Conservation (phyloP, 2,888 invertebrate species). For the Idaea dimidiata region DNA sequence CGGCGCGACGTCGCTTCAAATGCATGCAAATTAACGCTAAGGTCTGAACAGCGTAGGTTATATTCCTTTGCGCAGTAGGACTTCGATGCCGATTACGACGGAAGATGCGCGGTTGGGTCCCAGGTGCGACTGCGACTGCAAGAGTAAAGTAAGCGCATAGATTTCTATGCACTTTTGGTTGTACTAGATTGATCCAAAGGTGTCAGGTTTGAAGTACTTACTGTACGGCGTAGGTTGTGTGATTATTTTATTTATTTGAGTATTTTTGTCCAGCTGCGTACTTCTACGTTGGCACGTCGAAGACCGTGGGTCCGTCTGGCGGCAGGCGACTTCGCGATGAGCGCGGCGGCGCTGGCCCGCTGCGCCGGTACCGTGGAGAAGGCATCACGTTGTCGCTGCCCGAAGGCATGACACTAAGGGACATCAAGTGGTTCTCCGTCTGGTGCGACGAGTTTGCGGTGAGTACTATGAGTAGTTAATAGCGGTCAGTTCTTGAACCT, state of each 20-base stretch:
- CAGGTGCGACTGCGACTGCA: too few relatives aligned
- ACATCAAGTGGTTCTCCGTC: constrained; percentile 93
- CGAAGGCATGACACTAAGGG: constrained; percentile 90
- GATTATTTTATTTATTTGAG: neutral
- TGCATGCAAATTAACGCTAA: too few relatives aligned
- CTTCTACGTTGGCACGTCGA: constrained; percentile 91
- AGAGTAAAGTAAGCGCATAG: too few relatives aligned
- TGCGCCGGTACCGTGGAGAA: constrained; percentile 90
- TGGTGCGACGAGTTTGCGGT: constrained; percentile 96
- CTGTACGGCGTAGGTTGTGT: too few relatives aligned
- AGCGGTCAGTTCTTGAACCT: neutral
- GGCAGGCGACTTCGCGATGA: constrained; percentile 89
- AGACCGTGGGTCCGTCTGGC: constrained; percentile 82
- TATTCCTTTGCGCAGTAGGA: too few relatives aligned
- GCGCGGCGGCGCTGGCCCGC: constrained; percentile 88
- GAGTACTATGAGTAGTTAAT: constrained; percentile 64
- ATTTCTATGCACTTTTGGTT: too few relatives aligned
- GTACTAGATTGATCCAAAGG: too few relatives aligned
- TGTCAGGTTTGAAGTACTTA: too few relatives aligned
- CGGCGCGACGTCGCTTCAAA: too few relatives aligned
- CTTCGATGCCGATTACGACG: too few relatives aligned
- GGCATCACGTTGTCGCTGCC: constrained; percentile 92
- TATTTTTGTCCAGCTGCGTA: constrained; percentile 86
- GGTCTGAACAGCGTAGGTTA: too few relatives aligned
- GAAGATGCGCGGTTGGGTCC: too few relatives aligned